A percentile compares a stretch with the other conserved stretches of the same genome.
phyloP scores from a whole-genome alignment of 1,140 invertebrate species.

The Spodoptera frugiperda region DNA sequence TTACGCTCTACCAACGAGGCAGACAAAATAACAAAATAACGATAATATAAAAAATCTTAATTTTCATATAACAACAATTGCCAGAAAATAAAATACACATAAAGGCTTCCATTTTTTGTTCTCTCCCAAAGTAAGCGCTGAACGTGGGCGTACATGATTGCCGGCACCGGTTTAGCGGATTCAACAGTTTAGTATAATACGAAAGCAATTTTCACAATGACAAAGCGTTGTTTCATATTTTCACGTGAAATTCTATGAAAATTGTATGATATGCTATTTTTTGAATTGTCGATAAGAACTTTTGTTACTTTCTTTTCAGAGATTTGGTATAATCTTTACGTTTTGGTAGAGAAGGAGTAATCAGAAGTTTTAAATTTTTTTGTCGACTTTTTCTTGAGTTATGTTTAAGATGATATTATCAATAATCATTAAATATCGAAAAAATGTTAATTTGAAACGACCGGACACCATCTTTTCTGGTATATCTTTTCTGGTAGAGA shows the following conservation, averaged over 20 bases:
- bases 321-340: too few species aligned
- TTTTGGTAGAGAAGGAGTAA: too few species aligned
- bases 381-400: too few species aligned
- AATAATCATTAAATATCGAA: too few species aligned
- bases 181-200: slow-evolving; percentile 6
- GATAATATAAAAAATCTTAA: neutral
- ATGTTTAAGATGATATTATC: too few species aligned
- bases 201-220: slow-evolving; percentile 19
- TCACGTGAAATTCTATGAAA: neutral
- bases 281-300: neutral
- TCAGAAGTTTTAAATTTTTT: too few species aligned
- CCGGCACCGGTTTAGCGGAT: slow-evolving; percentile 8
- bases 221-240: slow-evolving; percentile 6
- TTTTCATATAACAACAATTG: neutral
- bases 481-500: too few species aligned
- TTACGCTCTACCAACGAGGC: too few species aligned
- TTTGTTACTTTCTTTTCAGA: neutral
- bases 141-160: neutral
- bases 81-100: neutral
- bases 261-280: neutral
- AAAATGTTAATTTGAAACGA: too few species aligned
- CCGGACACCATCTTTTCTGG: too few species aligned
- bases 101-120: neutral
- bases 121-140: neutral
- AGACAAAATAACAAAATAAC: too few species aligned